Evolutionary conservation across 2,113 vertebrate species (phyloP).

Genomic region (Amia ocellicauda): DNA sequence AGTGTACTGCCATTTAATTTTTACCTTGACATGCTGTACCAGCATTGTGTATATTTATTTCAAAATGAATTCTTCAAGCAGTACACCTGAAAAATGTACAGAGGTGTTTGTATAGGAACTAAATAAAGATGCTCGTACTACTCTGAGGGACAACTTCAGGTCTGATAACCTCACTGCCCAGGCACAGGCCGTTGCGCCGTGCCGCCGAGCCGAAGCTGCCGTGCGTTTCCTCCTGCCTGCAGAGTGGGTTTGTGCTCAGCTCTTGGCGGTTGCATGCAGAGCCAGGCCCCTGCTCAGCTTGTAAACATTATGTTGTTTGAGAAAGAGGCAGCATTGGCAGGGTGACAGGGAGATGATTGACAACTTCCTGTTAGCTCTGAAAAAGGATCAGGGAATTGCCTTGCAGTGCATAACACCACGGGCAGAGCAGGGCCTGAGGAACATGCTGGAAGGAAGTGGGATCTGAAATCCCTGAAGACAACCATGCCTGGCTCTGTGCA

Average conservation of each 20-base stretch:
- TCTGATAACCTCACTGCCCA: too few relatives aligned
- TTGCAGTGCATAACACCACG: background rate
- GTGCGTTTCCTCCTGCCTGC: too few relatives aligned
- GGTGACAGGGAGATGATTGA: conserved; percentile 37
- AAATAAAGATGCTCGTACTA: too few relatives aligned
- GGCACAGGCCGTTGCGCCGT: too few relatives aligned
- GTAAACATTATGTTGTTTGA: conserved; percentile 23
- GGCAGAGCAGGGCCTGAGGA: conserved; percentile 15
- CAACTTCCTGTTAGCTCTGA: conserved; percentile 42
- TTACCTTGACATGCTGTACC: background rate
- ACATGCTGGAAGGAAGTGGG: conserved; percentile 22
- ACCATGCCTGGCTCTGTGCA: rapidly evolving
- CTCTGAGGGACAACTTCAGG: too few relatives aligned
- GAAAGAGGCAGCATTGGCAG: conserved; percentile 37
- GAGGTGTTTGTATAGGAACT: too few relatives aligned
- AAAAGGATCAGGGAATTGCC: conserved; percentile 33
- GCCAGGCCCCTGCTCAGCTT: background rate
- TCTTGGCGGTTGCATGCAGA: conserved; percentile 18
- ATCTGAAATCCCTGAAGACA: background rate
- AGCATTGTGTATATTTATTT: background rate
- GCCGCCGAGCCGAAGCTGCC: background rate
- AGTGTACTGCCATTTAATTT: background rate
- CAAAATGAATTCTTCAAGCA: too few relatives aligned
- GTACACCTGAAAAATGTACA: too few relatives aligned
- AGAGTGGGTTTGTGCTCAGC: background rate